Percentiles rank a stretch among this genome's conserved stretches.
Conservation (phyloP, 2,797 vertebrate species). For the Staurois parvus region DNA sequence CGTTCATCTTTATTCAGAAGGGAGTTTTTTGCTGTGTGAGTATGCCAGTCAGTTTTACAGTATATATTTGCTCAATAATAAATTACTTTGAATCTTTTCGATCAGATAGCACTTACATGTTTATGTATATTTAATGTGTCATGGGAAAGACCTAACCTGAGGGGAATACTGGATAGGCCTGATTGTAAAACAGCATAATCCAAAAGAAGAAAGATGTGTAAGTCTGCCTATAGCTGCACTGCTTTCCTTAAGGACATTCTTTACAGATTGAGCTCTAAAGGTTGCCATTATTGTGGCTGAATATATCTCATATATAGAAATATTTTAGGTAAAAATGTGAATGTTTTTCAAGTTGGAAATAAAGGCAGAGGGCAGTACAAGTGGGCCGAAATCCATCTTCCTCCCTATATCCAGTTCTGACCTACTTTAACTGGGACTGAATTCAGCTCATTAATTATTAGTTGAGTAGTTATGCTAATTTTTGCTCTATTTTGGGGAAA, state of each 20-base stretch:
- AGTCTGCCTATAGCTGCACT: not conserved
- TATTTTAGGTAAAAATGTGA: not conserved
- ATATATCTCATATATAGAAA: conserved; percentile 19
- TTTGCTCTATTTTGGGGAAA: conserved; percentile 26
- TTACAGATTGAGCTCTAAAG: conserved; percentile 27
- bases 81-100: conserved; percentile 6
- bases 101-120: conserved; percentile 33
- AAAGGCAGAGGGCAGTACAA: not conserved
- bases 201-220: not conserved
- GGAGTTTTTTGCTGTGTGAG: not conserved
- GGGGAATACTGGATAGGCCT: conserved; percentile 20
- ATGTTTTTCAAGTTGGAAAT: not conserved
- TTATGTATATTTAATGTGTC: conserved; percentile 47
- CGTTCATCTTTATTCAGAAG: not conserved
- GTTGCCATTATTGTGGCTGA: conserved; percentile 39
- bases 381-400: not conserved
- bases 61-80: conserved; percentile 21
- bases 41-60: conserved; percentile 28
- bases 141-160: conserved; percentile 27
- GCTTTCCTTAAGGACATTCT: conserved; percentile 29
- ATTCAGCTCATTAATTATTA: conserved; percentile 45
- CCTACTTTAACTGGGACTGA: conserved; percentile 50
- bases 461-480: conserved; percentile 37
- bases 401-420: conserved; percentile 31
- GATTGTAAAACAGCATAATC: conserved; percentile 9